Conservation (phyloP, 1,140 invertebrate species). For the Spodoptera frugiperda region DNA sequence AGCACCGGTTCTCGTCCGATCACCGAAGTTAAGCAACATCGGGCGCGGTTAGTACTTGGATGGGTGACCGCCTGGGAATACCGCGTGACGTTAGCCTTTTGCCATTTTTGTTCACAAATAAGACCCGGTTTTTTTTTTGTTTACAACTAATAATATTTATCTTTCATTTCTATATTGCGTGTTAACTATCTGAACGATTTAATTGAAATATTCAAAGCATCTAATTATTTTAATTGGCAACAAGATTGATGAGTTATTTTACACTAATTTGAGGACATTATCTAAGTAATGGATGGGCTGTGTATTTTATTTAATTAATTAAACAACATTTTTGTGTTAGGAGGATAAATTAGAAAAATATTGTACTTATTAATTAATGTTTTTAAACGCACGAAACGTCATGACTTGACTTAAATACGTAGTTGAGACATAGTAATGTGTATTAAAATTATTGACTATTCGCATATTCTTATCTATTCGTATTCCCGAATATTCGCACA, state of each 20-base stretch:
- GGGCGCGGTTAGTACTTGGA: constrained; percentile 53
- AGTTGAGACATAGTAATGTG: too few relatives aligned
- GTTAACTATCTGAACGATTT: constrained; percentile 52
- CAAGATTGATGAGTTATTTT: constrained; percentile 56
- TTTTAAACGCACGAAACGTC: too few relatives aligned
- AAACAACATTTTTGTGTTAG: background rate
- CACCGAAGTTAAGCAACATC: constrained; percentile 58
- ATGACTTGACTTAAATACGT: too few relatives aligned
- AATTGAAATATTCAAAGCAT: constrained; percentile 54
- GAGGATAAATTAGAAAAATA: too few relatives aligned
- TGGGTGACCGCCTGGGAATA: constrained; percentile 43
- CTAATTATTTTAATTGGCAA: constrained; percentile 53
- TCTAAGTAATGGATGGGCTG: constrained; percentile 51
- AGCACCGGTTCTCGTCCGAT: constrained; percentile 57
- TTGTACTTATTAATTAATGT: too few relatives aligned
- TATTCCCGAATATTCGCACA: too few relatives aligned
- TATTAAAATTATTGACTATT: too few relatives aligned
- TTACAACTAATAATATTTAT: too few relatives aligned
- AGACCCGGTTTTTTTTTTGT: too few relatives aligned
- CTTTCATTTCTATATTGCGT: constrained; percentile 42
- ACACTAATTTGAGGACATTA: constrained; percentile 60
- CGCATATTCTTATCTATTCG: too few relatives aligned
- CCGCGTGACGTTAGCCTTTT: too few relatives aligned
- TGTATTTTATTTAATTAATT: constrained; percentile 46
- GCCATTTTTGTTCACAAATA: too few relatives aligned